phyloP scores from a whole-genome alignment of 2,113 vertebrate species.

The Etheostoma spectabile region DNA sequence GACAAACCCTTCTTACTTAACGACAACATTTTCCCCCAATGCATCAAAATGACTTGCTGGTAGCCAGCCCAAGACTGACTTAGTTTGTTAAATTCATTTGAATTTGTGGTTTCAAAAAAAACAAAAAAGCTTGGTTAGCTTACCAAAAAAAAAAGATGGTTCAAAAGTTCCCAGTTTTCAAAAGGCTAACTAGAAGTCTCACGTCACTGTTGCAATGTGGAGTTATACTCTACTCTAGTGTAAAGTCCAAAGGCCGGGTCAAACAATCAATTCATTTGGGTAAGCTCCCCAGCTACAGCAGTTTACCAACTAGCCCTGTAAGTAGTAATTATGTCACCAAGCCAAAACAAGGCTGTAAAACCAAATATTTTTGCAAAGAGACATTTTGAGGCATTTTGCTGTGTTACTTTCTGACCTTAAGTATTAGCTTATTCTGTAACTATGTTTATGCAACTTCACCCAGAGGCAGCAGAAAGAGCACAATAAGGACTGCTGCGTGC shows the following conservation, averaged over 20 bases:
- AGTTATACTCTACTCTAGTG: neutral
- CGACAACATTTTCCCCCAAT: slow-evolving; percentile 17
- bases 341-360: neutral
- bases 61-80: neutral
- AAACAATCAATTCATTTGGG: neutral
- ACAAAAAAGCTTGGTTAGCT: neutral
- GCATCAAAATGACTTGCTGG: slow-evolving; percentile 6
- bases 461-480: neutral
- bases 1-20: slow-evolving; percentile 11
- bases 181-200: neutral
- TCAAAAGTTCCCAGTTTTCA: slow-evolving; percentile 33
- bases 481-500: neutral
- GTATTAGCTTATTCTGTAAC: slow-evolving; percentile 7
- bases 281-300: neutral
- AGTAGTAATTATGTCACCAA: neutral
- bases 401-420: neutral
- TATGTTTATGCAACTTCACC: slow-evolving; percentile 15
- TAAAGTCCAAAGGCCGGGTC: neutral
- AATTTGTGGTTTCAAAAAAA: neutral
- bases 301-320: neutral
- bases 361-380: neutral
- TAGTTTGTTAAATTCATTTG: slow-evolving; percentile 11
- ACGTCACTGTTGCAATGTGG: neutral
- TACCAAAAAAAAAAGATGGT: slow-evolving; percentile 25
- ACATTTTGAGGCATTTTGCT: neutral